Conservation (phyloP, 2,113 vertebrate species). For the Gymnarchus niloticus region DNA sequence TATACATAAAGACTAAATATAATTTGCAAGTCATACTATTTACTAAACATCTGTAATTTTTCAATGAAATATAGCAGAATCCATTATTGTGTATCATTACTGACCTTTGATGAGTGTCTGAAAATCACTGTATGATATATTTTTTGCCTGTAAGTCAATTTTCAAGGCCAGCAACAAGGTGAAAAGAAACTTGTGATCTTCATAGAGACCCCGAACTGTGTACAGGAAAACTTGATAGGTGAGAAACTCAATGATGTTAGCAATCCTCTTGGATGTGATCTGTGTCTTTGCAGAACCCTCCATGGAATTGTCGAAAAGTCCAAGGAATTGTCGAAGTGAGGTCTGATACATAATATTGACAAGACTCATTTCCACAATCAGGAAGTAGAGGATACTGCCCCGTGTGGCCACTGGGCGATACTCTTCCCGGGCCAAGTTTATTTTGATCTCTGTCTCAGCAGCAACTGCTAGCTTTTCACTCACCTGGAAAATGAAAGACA, state of each 20-base stretch:
- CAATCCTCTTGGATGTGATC: slow-evolving; percentile 67
- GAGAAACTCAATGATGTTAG: slow-evolving; percentile 66
- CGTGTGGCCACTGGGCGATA: slow-evolving; percentile 72
- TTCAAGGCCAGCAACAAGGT: slow-evolving; percentile 73
- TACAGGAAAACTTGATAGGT: slow-evolving; percentile 71
- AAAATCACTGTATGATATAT: slow-evolving; percentile 70
- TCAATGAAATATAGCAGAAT: neutral
- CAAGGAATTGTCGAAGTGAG: slow-evolving; percentile 71
- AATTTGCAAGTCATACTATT: neutral
- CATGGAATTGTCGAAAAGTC: slow-evolving; percentile 72
- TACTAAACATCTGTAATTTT: neutral
- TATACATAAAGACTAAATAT: neutral
- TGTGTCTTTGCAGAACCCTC: slow-evolving; percentile 63
- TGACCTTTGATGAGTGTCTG: slow-evolving; percentile 77
- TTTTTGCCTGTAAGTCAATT: slow-evolving; percentile 68
- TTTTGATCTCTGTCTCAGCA: slow-evolving; percentile 72
- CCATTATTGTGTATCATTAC: neutral
- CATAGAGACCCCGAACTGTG: slow-evolving; percentile 69
- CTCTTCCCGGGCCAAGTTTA: slow-evolving; percentile 74
- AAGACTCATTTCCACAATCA: slow-evolving; percentile 77
- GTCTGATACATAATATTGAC: slow-evolving; percentile 82
- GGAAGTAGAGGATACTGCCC: slow-evolving; percentile 79
- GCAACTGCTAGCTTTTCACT: slow-evolving; percentile 70
- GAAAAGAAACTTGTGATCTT: slow-evolving; percentile 75
- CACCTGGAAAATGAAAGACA: slow-evolving; percentile 53